Conservation (phyloP, 2,888 invertebrate genomes). For the Deroplatys truncata region DNA sequence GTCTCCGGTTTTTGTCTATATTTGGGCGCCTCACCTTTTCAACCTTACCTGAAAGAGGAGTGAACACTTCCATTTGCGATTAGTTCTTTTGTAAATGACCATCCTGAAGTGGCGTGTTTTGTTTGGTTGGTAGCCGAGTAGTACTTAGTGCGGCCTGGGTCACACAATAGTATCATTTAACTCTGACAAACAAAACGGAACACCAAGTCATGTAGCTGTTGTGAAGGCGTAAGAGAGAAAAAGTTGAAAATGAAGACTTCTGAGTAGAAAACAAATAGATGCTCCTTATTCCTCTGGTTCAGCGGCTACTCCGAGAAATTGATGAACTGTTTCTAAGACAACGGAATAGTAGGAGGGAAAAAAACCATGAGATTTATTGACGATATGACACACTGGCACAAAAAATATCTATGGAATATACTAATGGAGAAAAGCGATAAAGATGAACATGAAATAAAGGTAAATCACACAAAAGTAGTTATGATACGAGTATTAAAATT, state of each 20-base stretch:
- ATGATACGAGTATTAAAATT: too few species aligned
- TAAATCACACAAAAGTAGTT: too few species aligned
- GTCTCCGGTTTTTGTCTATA: background rate
- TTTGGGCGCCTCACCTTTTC: background rate
- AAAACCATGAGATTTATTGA: too few species aligned
- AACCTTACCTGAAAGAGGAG: background rate
- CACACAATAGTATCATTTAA: background rate
- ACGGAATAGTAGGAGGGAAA: too few species aligned
- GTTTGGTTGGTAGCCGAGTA: background rate
- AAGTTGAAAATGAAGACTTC: background rate
- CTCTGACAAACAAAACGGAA: background rate
- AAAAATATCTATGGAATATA: too few species aligned
- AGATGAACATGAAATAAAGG: too few species aligned
- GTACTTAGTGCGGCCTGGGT: background rate
- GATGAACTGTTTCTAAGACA: too few species aligned
- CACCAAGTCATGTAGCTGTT: background rate
- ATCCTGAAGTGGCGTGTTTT: background rate
- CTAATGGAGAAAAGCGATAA: too few species aligned
- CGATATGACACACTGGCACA: too few species aligned
- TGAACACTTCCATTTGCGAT: background rate
- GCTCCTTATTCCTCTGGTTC: too few species aligned
- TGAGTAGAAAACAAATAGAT: too few species aligned
- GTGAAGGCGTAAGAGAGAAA: background rate
- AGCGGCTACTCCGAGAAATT: too few species aligned
- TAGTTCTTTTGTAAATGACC: background rate